Conservation (phyloP, 2,113 vertebrate species). For the Capreolus pygargus region DNA sequence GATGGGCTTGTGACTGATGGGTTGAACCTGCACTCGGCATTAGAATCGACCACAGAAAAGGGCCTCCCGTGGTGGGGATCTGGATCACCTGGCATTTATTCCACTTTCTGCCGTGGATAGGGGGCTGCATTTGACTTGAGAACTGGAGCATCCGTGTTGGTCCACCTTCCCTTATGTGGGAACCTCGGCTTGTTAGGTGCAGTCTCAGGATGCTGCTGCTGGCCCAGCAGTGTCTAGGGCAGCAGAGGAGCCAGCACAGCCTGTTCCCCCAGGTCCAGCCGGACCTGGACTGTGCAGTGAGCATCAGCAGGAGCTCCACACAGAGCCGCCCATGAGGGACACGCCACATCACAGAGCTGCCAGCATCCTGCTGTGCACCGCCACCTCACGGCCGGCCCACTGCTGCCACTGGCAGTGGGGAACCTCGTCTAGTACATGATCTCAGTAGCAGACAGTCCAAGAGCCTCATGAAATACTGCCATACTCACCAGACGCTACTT, state of each 20-base stretch:
- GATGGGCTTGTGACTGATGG: background rate
- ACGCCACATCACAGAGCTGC: fast-evolving
- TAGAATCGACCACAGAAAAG: background rate
- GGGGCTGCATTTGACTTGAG: background rate
- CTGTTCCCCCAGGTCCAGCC: background rate
- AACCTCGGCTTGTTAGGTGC: background rate
- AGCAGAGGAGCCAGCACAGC: background rate
- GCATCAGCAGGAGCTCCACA: background rate
- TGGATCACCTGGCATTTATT: background rate
- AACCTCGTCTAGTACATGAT: background rate
- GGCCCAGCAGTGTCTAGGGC: background rate
- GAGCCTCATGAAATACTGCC: background rate
- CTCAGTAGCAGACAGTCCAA: background rate
- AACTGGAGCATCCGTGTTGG: background rate
- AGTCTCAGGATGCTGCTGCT: background rate
- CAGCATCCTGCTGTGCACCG: background rate
- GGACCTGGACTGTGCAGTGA: background rate
- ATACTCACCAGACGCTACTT: background rate
- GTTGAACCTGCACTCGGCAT: background rate
- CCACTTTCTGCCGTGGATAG: background rate
- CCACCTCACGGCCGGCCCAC: background rate
- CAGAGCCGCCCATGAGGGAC: background rate
- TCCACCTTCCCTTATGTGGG: background rate
- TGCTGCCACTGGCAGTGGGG: background rate
- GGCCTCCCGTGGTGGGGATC: background rate